Conservation (phyloP, 1,140 invertebrate species). For the Odontomachus brunneus region DNA sequence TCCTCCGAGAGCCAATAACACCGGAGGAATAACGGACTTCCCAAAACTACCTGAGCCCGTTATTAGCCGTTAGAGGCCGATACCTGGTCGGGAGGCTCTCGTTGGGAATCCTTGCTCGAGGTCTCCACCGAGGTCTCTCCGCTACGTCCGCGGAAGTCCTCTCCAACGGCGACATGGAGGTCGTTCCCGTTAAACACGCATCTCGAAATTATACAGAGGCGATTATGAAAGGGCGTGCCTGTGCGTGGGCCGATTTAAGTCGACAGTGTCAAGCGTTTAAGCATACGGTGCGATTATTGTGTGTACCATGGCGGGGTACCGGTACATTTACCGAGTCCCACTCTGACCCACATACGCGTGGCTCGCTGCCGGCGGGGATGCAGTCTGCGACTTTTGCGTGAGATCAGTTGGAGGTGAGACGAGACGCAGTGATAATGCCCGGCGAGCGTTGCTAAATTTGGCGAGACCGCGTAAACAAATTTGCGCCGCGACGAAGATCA, state of each 20-base stretch:
- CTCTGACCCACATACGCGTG: slow-evolving; percentile 70
- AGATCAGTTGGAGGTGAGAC: neutral
- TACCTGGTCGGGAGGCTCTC: slow-evolving; percentile 77
- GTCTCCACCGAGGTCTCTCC: neutral
- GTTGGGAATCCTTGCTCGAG: neutral
- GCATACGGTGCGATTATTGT: slow-evolving; percentile 48
- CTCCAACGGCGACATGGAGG: neutral
- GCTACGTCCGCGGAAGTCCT: neutral
- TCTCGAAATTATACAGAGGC: neutral
- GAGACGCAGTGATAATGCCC: too few species aligned
- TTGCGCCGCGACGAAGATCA: too few species aligned
- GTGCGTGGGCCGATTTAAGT: slow-evolving; percentile 64
- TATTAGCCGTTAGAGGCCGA: slow-evolving; percentile 82
- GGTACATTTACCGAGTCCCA: slow-evolving; percentile 54
- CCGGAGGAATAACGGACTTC: slow-evolving; percentile 79
- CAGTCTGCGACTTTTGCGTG: neutral
- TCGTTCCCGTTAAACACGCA: neutral
- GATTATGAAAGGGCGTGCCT: slow-evolving; percentile 34
- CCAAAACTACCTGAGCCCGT: slow-evolving; percentile 78
- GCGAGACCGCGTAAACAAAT: neutral
- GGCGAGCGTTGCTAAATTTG: neutral
- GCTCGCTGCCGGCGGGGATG: neutral
- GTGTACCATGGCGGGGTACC: slow-evolving; percentile 24
- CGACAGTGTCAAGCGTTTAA: slow-evolving; percentile 73
- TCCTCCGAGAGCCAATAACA: slow-evolving; percentile 43